Percentiles rank a stretch among this genome's conserved stretches.
Evolutionary conservation across 2,797 vertebrate genomes (phyloP).

Genomic region (Lagocephalus sceleratus): DNA sequence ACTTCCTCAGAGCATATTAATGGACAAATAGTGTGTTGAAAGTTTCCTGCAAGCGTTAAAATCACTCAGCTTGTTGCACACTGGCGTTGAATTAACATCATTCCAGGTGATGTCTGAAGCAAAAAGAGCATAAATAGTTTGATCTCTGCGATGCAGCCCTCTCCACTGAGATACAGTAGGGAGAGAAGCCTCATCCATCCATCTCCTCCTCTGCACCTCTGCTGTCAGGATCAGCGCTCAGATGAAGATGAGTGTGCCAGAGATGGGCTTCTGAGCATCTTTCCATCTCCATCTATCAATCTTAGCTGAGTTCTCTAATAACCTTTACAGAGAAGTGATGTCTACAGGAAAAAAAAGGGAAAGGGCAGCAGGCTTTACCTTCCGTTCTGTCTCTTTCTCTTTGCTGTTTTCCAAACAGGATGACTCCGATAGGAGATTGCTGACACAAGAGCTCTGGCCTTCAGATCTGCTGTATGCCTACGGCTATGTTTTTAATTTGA

Average conservation of each 20-base stretch:
- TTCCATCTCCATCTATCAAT: constrained; percentile 64
- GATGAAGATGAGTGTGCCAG: constrained; percentile 67
- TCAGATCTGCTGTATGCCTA: constrained; percentile 51
- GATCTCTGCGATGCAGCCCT: constrained; percentile 46
- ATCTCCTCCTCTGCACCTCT: constrained; percentile 38
- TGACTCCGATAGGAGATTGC: constrained; percentile 67
- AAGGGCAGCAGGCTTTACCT: constrained; percentile 29
- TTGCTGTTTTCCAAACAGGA: constrained; percentile 54
- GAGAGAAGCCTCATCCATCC: constrained; percentile 59
- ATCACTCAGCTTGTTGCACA: constrained; percentile 34
- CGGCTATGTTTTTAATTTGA: constrained; percentile 70
- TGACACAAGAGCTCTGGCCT: constrained; percentile 67
- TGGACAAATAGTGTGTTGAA: constrained; percentile 36
- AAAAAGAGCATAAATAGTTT: constrained; percentile 20
- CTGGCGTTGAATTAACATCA: constrained; percentile 28
- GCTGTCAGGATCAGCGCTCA: constrained; percentile 47
- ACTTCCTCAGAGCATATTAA: constrained; percentile 41
- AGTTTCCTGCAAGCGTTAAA: constrained; percentile 31
- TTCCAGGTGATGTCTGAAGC: constrained; percentile 10
- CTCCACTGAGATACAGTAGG: constrained; percentile 69
- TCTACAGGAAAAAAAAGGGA: constrained; percentile 29
- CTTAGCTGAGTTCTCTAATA: constrained; percentile 56
- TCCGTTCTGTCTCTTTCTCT: constrained; percentile 19
- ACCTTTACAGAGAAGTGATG: constrained; percentile 59
- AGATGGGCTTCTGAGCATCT: constrained; percentile 53